Conservation (phyloP, 2,888 invertebrate species). For the Xanthorhoe spadicearia region DNA sequence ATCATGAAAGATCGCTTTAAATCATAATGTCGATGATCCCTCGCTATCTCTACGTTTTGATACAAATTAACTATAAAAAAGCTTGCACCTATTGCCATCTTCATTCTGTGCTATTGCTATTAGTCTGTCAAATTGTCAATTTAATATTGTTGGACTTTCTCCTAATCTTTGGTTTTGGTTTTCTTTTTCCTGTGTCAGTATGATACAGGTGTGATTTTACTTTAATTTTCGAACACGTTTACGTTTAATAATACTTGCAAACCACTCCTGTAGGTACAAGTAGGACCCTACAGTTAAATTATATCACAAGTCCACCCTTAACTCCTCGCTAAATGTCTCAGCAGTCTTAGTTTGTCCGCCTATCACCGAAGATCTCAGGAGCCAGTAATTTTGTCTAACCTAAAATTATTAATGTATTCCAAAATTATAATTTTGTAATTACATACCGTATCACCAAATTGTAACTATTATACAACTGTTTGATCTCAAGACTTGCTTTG, state of each 20-base stretch:
- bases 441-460: constrained; percentile 3
- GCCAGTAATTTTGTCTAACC: constrained; percentile 10
- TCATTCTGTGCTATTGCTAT: too few species aligned
- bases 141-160: too few species aligned
- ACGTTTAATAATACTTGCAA: too few species aligned
- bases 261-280: too few species aligned
- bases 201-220: not conserved
- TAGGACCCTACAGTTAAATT: too few species aligned
- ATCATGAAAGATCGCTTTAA: constrained; percentile 13
- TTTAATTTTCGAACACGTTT: not conserved
- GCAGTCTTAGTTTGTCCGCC: constrained; percentile 21
- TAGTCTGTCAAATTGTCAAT: not conserved
- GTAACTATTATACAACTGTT: constrained; percentile 8
- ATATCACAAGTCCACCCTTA: too few species aligned
- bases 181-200: too few species aligned
- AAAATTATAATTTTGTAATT: not conserved
- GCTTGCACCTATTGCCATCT: too few species aligned
- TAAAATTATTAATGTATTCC: not conserved
- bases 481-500: constrained; percentile 16
- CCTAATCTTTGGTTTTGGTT: too few species aligned
- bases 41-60: constrained; percentile 15
- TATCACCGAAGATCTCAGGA: constrained; percentile 23
- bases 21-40: not conserved
- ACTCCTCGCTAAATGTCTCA: too few species aligned
- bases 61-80: not conserved